Base-by-base conservation (phyloP, 2,797 vertebrate species). In the Clarias laeviceps region DNA sequence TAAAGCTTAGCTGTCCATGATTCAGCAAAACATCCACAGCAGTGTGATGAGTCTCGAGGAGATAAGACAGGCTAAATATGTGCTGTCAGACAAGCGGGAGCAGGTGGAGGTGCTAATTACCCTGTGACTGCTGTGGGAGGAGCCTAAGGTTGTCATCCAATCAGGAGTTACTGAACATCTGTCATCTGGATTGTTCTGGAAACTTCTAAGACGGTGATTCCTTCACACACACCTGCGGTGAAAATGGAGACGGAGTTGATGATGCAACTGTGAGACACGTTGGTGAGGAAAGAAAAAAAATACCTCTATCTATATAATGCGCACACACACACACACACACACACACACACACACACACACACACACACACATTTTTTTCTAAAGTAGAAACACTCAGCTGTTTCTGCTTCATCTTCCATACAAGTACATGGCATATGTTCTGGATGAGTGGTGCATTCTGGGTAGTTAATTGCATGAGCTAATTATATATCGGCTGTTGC, bases 191-290 rank as follows among this genome's bases (percentile, higher is more conserved):
- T 50, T 65, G 37, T 65, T 65, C 37, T 64, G 77, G 34, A 80
- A 80, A 57, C 54, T 32, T 77, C 54, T 59, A 57, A 76, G 62
- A 2, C 0, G 1, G 34, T 18, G 14, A 64, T 64, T 80, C 78
- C 74, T 84, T 27, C 37, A 59, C 34, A 74, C 73, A 74, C 45
- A 79, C 73, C 65, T 79, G 54, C 50, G 2, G 54, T 4, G 34
- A 29, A 80, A 80, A 80, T 80, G 24, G 34, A 68, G 54, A 40
- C 9, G 12, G 20, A 45, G 54, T 24, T 32, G 56, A 11, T 85
- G 72, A 84, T 84, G 82, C 82, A 84, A 76, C 74, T 27, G 73
- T 17, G 54, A 78, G 76, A 80, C 76, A 80, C 65, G 61, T 65
- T 0, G 34, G 20, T 15, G 11, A 11, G 12, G 5, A 12, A 4